phyloP scores from a whole-genome alignment of 1,140 invertebrate species.

The Eurosta solidaginis region DNA sequence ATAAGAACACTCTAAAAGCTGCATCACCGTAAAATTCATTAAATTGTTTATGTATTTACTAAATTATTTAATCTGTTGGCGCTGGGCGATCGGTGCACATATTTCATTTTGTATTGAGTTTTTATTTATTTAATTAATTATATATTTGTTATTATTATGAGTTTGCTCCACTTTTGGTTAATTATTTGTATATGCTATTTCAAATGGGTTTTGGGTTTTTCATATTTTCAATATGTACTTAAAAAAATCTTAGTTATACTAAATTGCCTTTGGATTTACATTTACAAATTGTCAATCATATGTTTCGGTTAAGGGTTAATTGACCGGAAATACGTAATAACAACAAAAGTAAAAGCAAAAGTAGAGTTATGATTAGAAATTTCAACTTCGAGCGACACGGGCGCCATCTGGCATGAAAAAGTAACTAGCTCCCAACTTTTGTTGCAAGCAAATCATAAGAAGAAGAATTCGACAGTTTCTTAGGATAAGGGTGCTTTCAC shows the following conservation, averaged over 20 bases:
- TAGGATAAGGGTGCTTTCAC: too few relatives aligned
- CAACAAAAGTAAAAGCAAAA: neutral
- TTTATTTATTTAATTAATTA: neutral
- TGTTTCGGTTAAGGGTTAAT: constrained; percentile 24
- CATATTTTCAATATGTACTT: neutral
- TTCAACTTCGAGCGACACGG: neutral
- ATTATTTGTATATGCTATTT: neutral
- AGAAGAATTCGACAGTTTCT: too few relatives aligned
- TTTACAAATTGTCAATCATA: constrained; percentile 26
- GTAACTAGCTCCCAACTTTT: too few relatives aligned
- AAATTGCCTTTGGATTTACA: constrained; percentile 18
- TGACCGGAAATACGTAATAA: constrained; percentile 26
- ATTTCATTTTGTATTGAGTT: constrained; percentile 11
- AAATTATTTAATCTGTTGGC: neutral
- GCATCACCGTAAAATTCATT: constrained; percentile 16
- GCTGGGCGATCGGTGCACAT: constrained; percentile 20
- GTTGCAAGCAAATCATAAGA: too few relatives aligned
- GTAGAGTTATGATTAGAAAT: too few relatives aligned
- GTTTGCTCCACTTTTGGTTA: neutral
- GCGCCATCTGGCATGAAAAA: too few relatives aligned
- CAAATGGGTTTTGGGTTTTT: neutral
- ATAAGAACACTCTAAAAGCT: constrained; percentile 24
- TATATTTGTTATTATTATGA: neutral
- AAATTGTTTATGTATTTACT: neutral
- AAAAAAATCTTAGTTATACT: constrained; percentile 6